Conservation (phyloP, 1,140 invertebrate species). For the Meteorus sp. region DNA sequence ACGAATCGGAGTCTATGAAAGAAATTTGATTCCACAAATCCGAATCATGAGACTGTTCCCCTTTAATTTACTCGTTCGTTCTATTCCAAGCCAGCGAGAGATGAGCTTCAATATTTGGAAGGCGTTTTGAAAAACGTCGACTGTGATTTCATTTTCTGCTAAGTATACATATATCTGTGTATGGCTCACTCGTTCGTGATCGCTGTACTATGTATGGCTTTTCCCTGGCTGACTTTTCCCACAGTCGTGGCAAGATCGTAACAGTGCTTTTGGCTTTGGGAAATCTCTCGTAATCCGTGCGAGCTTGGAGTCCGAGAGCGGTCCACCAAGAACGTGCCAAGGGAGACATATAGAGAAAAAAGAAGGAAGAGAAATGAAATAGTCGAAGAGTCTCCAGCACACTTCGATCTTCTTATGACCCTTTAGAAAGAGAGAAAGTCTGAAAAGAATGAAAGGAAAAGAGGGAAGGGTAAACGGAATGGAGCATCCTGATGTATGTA, state of each 20-base stretch:
- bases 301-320: conserved; percentile 27
- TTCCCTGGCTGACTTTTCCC: conserved; percentile 17
- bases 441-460: neutral
- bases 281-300: conserved; percentile 41
- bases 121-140: too few species aligned
- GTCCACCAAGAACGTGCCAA: conserved; percentile 2
- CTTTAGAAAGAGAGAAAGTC: neutral
- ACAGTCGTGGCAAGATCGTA: neutral
- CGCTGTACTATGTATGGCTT: neutral
- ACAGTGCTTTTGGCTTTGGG: conserved; percentile 31
- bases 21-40: too few species aligned
- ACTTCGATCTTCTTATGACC: conserved; percentile 36
- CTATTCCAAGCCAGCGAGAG: too few species aligned
- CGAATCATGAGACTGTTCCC: too few species aligned
- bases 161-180: too few species aligned
- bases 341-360: too few species aligned
- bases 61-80: too few species aligned
- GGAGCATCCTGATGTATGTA: neutral
- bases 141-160: too few species aligned
- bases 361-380: neutral
- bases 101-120: too few species aligned
- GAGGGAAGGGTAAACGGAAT: neutral
- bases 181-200: too few species aligned
- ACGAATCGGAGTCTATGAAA: too few species aligned
- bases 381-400: conserved; percentile 14